Conservation (phyloP, 2,113 vertebrate genomes). For the Mola mola region DNA sequence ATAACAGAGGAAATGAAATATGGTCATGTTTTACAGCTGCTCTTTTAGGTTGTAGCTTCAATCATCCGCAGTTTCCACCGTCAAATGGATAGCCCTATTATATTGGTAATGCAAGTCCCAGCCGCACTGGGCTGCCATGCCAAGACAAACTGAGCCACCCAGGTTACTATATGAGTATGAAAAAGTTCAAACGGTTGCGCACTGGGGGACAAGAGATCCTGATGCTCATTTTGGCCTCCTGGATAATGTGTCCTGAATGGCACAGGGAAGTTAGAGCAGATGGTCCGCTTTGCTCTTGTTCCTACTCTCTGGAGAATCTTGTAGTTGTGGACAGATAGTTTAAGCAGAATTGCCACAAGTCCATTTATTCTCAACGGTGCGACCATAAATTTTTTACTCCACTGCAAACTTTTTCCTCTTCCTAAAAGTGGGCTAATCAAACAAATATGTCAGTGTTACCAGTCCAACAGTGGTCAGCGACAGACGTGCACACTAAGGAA, state of each 20-base stretch:
- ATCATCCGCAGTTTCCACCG: no score
- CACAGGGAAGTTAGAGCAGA: neutral
- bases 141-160: no score
- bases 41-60: no score
- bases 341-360: constrained; percentile 21
- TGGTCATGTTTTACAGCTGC: no score
- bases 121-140: no score
- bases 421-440: no score
- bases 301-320: constrained; percentile 17
- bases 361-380: neutral
- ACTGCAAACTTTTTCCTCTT: no score
- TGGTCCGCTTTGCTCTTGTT: constrained; percentile 19
- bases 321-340: constrained; percentile 4
- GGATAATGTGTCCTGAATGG: constrained; percentile 24
- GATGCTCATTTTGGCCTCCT: constrained; percentile 29
- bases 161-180: no score
- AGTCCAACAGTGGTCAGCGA: constrained; percentile 7
- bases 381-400: no score
- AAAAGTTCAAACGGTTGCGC: constrained; percentile 49
- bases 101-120: no score
- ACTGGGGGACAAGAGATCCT: constrained; percentile 41
- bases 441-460: neutral
- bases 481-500: constrained; percentile 2
- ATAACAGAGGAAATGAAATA: no score
- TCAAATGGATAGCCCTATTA: no score